Percentiles rank a stretch among this genome's conserved stretches.
These are phyloP conservation scores for Dicrurus megarhynchus DNA, from an alignment of 2,113 vertebrate genomes.

Conservation along the genomic window DNA sequence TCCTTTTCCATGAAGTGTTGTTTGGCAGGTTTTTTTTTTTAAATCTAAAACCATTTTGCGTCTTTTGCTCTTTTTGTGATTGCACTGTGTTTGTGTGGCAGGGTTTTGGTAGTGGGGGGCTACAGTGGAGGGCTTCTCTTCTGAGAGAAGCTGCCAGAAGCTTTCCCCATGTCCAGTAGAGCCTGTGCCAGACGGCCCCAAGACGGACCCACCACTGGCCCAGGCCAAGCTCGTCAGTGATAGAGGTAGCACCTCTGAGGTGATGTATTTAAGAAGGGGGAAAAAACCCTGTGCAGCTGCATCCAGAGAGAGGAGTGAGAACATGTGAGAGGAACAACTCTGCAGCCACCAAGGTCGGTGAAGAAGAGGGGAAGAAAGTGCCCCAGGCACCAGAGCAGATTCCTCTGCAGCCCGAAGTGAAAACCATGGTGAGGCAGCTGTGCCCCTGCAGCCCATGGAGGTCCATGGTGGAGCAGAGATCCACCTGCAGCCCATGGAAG, in stretches of 20 bases:
- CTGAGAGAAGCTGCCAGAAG: not conserved
- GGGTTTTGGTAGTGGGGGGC: not conserved
- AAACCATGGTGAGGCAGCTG: not conserved
- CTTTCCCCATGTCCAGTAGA: rapidly evolving
- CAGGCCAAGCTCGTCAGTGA: rapidly evolving
- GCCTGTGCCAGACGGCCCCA: not conserved
- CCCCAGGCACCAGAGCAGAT: not conserved
- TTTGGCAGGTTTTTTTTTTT: not conserved
- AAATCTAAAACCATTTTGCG: not conserved
- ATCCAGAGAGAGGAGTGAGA: not conserved
- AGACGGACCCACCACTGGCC: rapidly evolving
- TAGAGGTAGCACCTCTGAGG: not conserved
- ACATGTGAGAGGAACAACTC: not conserved
- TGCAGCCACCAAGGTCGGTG: not conserved
- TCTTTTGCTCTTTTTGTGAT: not conserved
- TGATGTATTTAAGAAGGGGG: not conserved
- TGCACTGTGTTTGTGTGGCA: not conserved
- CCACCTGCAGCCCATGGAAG: not conserved
- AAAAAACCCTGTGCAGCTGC: not conserved
- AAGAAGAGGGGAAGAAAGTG: not conserved
- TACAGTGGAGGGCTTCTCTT: not conserved
- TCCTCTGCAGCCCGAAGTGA: not conserved
- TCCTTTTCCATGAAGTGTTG: not conserved
- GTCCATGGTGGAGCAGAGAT: not conserved
- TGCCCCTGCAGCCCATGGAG: not conserved